These are phyloP conservation scores for Malacosoma neustria DNA, from an alignment of 2,888 invertebrate genomes.

Conservation along the genomic window DNA sequence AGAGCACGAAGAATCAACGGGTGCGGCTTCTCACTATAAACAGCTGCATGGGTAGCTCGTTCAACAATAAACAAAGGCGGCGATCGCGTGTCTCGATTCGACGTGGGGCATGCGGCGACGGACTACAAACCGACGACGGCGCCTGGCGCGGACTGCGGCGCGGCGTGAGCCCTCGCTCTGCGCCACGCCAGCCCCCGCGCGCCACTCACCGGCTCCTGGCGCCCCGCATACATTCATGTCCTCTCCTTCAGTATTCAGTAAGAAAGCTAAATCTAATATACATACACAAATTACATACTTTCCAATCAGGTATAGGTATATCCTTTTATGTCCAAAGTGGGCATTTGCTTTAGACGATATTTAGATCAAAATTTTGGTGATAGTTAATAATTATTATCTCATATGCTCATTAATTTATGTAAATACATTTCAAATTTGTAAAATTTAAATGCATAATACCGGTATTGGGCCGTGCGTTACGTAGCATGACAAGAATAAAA, in stretches of 20 bases:
- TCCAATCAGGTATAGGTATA: too few species aligned
- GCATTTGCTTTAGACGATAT: too few species aligned
- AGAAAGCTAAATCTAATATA: too few species aligned
- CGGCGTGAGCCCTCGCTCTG: constrained; percentile 21
- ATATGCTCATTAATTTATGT: too few species aligned
- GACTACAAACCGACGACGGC: constrained; percentile 51
- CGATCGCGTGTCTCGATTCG: constrained; percentile 38
- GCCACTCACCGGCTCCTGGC: constrained; percentile 22
- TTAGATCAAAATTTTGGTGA: too few species aligned
- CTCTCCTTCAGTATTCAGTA: constrained; percentile 26
- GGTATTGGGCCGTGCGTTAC: too few species aligned
- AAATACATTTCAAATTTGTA: too few species aligned
- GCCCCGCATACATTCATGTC: constrained; percentile 13
- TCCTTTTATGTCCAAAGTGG: too few species aligned
- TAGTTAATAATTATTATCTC: too few species aligned
- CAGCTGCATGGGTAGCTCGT: constrained; percentile 42
- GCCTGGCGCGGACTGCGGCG: constrained; percentile 63
- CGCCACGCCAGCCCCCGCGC: constrained; percentile 24
- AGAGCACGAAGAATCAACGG: constrained; percentile 22
- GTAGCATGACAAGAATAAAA: too few species aligned
- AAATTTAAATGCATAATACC: too few species aligned
- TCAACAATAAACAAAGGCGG: constrained; percentile 60
- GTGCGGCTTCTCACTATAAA: constrained; percentile 25
- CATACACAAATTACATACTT: too few species aligned
- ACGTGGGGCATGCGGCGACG: constrained; percentile 20